Evolutionary conservation across 2,888 invertebrate species (phyloP), one percentile per base, ranked within the genome.

Genomic region (Elegia similella): DNA sequence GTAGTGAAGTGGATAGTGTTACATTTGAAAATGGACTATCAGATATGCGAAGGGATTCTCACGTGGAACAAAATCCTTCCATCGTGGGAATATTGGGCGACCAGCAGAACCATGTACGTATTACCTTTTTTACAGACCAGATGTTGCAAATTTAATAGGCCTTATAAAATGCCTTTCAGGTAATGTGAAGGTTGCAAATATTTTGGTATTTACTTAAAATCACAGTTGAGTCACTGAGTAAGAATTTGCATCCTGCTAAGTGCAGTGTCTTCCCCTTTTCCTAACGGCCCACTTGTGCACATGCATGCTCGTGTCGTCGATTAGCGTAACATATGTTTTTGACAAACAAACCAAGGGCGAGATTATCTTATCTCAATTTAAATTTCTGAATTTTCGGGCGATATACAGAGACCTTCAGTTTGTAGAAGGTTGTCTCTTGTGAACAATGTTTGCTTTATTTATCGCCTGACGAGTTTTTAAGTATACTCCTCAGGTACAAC

Each of bases 21-120:
- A 61, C 61, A 55, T 59, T 61, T 50, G 65, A 73, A 58, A 62
- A 65, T 23, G 62, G 69, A 55, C 60, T 47, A 32, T 12, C 73
- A 10, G 84, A 84, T 56, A 62, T 77, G 53, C 75, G 83, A 52
- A 73, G 84, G 59, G 87, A 87, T 65, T 84, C 86, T n/a, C 84
- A 87, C 59, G 80, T 84, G 46, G 87, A 87, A 42, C 86, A 86
- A 62, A 89, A 83, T 65, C 84, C 88, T 52, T 91, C 88, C 55
- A 92, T 93, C 64, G 88, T 93, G 53, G 92, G 92, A 58, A 92
- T 92, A 68, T 82, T 93, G 42, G 92, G 92, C 58, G 91, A 87
- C 64, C 92, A 91, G 69, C 91, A 92, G 56, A 87, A 84, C 70
- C 85, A 92, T 81, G 93, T 93, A 91, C 62, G 92, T 88, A 50